These are phyloP conservation scores for Holcopasites calliopsidis DNA, from an alignment of 1,140 invertebrate genomes.

Conservation along the genomic window DNA sequence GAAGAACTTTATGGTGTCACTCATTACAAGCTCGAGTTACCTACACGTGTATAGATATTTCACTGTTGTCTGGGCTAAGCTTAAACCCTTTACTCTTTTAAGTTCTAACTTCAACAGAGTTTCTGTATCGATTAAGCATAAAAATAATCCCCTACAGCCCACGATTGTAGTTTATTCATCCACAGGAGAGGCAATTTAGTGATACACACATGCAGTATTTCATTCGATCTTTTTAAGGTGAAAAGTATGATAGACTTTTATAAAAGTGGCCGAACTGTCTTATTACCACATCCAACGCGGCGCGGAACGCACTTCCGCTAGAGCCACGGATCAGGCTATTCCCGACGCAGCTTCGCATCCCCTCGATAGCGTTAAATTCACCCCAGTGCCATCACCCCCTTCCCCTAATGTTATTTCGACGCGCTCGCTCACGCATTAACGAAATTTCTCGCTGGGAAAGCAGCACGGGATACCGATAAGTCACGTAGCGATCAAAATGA, in stretches of 20 bases:
- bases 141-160: neutral
- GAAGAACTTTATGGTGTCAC: neutral
- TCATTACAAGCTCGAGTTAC: constrained; percentile 18
- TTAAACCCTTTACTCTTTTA: neutral
- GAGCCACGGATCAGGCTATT: neutral
- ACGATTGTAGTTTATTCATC: neutral
- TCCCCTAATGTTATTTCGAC: neutral
- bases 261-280: neutral
- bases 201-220: no score
- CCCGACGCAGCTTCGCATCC: neutral
- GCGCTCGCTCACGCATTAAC: neutral
- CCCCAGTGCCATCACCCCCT: neutral
- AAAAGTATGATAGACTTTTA: neutral
- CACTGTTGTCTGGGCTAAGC: neutral
- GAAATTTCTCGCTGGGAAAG: neutral
- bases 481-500: constrained; percentile 4
- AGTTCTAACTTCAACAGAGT: neutral
- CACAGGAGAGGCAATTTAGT: no score
- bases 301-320: neutral
- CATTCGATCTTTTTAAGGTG: no score
- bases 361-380: neutral
- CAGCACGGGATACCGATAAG: neutral
- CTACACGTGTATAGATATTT: constrained; percentile 8
- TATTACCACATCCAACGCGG: neutral
- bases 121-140: neutral